phyloP scores from a whole-genome alignment of 2,888 invertebrate species.

The Maniola hyperantus region DNA sequence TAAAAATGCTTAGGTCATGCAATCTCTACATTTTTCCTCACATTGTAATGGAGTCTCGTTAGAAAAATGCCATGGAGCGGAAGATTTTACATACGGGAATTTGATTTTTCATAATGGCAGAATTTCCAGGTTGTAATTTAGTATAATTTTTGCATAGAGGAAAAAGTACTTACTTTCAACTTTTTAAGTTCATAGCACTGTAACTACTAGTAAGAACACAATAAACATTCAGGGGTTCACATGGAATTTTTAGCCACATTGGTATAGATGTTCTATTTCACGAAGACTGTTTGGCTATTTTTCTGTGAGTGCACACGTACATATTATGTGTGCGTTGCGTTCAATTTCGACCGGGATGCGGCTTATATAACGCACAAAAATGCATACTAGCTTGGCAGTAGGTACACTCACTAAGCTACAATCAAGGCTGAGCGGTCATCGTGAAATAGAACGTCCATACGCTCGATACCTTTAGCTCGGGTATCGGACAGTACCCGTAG shows the following conservation, averaged over 20 bases:
- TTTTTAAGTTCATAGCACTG: neutral
- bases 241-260: neutral
- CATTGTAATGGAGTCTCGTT: constrained; percentile 34
- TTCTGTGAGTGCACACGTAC: no score
- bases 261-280: neutral
- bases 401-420: no score
- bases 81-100: constrained; percentile 30
- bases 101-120: constrained; percentile 24
- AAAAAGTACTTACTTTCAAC: constrained; percentile 5
- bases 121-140: constrained; percentile 24
- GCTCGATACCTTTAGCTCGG: no score
- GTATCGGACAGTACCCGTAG: no score
- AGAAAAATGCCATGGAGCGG: constrained; percentile 34
- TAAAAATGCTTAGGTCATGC: constrained; percentile 17
- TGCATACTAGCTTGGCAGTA: no score
- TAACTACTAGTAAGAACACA: neutral
- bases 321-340: no score
- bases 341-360: no score
- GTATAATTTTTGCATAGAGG: constrained; percentile 23
- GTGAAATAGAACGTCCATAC: no score
- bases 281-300: no score
- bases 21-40: constrained; percentile 18
- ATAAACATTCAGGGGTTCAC: neutral
- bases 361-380: no score
- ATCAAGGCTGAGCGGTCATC: no score